Conservation (phyloP, 2,888 invertebrate genomes). For the Polietes domitor region DNA sequence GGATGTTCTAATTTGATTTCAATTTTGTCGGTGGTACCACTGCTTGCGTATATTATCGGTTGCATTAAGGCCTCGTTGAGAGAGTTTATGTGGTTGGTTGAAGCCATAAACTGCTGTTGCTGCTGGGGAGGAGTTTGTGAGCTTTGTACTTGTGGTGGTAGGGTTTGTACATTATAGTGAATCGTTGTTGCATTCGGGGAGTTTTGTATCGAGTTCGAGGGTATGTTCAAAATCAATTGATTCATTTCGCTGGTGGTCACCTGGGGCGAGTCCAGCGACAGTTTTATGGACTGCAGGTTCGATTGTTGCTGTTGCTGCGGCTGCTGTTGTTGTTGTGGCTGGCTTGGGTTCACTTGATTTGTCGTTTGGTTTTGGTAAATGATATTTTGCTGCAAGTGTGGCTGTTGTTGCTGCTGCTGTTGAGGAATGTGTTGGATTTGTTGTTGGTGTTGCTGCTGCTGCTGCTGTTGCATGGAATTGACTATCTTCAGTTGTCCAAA, state of each 20-base stretch:
- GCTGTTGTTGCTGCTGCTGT: slow-evolving; percentile 54
- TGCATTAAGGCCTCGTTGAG: slow-evolving; percentile 68
- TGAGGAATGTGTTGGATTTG: slow-evolving; percentile 56
- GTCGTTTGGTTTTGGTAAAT: background rate
- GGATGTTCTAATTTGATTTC: slow-evolving; percentile 68
- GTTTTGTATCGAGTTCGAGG: slow-evolving; percentile 49
- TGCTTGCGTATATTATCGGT: slow-evolving; percentile 70
- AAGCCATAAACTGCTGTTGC: slow-evolving; percentile 61
- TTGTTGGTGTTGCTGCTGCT: slow-evolving; percentile 61
- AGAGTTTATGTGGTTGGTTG: slow-evolving; percentile 54
- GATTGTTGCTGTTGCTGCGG: slow-evolving; percentile 43
- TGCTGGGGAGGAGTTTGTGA: slow-evolving; percentile 62
- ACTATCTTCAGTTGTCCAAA: slow-evolving; percentile 81
- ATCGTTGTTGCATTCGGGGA: slow-evolving; percentile 50
- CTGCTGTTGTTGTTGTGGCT: no score
- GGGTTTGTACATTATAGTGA: slow-evolving; percentile 69
- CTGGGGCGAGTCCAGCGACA: slow-evolving; percentile 28
- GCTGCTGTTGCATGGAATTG: slow-evolving; percentile 68
- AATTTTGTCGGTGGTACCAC: slow-evolving; percentile 70
- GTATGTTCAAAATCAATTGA: slow-evolving; percentile 60
- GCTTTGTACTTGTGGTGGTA: slow-evolving; percentile 70
- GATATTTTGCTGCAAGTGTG: slow-evolving; percentile 62
- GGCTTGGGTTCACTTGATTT: slow-evolving; percentile 48
- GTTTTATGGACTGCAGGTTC: slow-evolving; percentile 49
- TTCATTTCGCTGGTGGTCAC: slow-evolving; percentile 43